Conservation (phyloP, 2,888 invertebrate genomes). For the Synergus itoensis region DNA sequence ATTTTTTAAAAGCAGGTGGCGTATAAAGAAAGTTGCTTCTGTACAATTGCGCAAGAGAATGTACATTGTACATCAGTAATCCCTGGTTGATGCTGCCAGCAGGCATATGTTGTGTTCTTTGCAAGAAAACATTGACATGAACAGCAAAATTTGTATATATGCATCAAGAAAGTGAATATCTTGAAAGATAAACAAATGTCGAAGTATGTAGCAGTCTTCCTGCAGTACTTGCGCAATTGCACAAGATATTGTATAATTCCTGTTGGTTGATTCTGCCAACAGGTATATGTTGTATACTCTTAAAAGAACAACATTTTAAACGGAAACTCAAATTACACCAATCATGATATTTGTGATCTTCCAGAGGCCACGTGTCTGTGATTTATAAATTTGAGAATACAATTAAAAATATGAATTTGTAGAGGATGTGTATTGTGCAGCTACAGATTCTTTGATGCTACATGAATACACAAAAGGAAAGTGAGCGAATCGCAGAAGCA, state of each 20-base stretch:
- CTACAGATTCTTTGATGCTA: background rate
- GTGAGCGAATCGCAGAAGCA: slow-evolving; percentile 29
- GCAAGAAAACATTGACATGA: background rate
- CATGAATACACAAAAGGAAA: slow-evolving; percentile 31
- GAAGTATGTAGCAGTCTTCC: background rate
- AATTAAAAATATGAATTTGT: slow-evolving; percentile 1
- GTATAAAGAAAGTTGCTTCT: background rate
- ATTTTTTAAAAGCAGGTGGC: background rate
- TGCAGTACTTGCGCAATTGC: background rate
- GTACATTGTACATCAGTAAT: background rate
- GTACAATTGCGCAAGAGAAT: background rate
- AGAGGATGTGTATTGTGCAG: slow-evolving; percentile 8
- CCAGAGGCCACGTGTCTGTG: background rate
- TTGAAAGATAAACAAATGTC: background rate
- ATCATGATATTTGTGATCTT: background rate
- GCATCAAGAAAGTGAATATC: slow-evolving; percentile 1
- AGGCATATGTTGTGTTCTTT: background rate
- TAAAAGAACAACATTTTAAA: background rate
- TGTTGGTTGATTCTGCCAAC: background rate
- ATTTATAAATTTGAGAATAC: slow-evolving; percentile 15
- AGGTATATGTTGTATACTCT: background rate
- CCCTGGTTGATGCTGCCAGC: background rate
- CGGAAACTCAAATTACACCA: background rate
- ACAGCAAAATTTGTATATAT: background rate
- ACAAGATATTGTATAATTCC: background rate